Conservation (phyloP, 2,888 invertebrate genomes). For the Pseudococcus longispinus region DNA sequence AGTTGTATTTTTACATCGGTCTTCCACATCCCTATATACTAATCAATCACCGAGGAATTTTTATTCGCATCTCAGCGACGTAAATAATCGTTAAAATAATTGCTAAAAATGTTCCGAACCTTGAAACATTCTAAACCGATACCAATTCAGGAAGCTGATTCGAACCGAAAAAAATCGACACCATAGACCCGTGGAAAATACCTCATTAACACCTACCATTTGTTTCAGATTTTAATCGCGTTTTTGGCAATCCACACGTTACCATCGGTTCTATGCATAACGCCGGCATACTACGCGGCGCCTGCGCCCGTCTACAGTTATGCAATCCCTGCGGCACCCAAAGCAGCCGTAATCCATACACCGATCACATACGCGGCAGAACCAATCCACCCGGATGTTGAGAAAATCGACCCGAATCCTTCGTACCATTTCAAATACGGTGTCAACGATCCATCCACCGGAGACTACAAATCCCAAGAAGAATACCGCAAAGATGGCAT, state of each 20-base stretch:
- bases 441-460: slow-evolving; percentile 59
- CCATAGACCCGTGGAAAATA: not conserved
- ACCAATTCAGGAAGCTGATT: not conserved
- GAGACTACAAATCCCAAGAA: slow-evolving; percentile 59
- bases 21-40: no score
- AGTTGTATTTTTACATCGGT: not conserved
- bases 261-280: slow-evolving; percentile 44
- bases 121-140: not conserved
- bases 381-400: slow-evolving; percentile 51
- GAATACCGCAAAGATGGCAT: slow-evolving; percentile 59
- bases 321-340: slow-evolving; percentile 34
- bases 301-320: slow-evolving; percentile 46
- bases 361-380: slow-evolving; percentile 53
- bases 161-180: not conserved
- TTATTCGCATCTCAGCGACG: not conserved
- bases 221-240: slow-evolving; percentile 59
- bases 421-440: slow-evolving; percentile 60
- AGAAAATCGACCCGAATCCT: slow-evolving; percentile 58
- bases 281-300: slow-evolving; percentile 54
- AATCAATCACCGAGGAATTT: not conserved
- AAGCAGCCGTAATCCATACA: slow-evolving; percentile 49
- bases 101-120: not conserved
- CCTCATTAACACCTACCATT: not conserved
- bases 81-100: not conserved
- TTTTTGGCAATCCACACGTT: slow-evolving; percentile 60